Base-by-base conservation (phyloP, 2,888 invertebrate species). In the Nymphalis polychloros region DNA sequence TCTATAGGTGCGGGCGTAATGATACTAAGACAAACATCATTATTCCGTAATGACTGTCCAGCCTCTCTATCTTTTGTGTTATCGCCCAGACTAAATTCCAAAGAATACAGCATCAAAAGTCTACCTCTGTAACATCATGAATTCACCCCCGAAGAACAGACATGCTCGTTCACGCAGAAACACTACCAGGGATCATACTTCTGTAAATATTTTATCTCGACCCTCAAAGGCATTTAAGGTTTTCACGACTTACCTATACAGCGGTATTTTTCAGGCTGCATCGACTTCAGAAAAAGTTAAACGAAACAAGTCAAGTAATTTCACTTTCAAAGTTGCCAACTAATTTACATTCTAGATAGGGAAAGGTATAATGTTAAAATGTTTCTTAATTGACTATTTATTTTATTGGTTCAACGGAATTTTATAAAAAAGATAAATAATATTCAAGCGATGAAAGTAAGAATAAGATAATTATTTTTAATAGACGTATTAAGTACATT, bases 191-290 rank as follows among this genome's bases (percentile, higher is more conserved):
- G 83, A 84, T 81, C 78, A 76, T 69, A 31, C 6, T 76, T 73
- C 73, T 75, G 74, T 81, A 78, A 83, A 82, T 83, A 81, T 79
- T 82, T 79, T 73, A 81, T 75, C 49, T 72, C 79, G 77, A 80
- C 81, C 82, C 80, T 82, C 81, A 78, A 80, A 80, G 79, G 81
- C 74, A 74, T 80, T 78, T 79, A 77, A 78, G 73, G 72, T 71
- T 76, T 79, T 79, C 79, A 78, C 78, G 81, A 82, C 81, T 82
- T 84, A 83, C 81, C 79, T 23, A 2, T 23, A 23, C 79, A 73
- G 78, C 78, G 79, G 86, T 84, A 83, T 82, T 83, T 82, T 83
- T 80, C 81, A 78, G 76, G 71, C 63, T 63, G 70, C 64, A 75
- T 59, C 73, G 68, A 75, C 72, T 74, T 73, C 67, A 67, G 67